Percentiles rank a stretch among this genome's conserved stretches.
These are phyloP conservation scores for Dryococelus australis DNA, from an alignment of 2,888 invertebrate species.

Conservation along the genomic window DNA sequence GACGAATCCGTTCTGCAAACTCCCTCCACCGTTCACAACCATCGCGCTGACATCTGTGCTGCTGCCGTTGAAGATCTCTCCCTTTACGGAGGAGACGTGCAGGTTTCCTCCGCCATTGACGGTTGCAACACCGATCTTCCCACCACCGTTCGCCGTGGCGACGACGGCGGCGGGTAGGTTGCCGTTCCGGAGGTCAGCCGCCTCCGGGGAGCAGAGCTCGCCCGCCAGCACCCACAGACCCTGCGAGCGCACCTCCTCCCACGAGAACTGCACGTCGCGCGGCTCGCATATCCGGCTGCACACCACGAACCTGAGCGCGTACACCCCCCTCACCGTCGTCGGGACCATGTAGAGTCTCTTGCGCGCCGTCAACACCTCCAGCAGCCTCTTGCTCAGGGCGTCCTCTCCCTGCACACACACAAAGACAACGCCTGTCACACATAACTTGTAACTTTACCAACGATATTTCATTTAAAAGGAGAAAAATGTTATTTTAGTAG, in stretches of 20 bases:
- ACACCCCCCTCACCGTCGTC: constrained; percentile 71
- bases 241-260: constrained; percentile 74
- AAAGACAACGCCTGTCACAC: not conserved
- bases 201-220: not conserved
- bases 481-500: no score
- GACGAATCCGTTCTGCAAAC: no score
- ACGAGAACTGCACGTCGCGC: constrained; percentile 78
- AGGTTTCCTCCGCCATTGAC: no score
- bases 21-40: no score
- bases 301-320: constrained; percentile 82
- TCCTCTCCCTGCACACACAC: constrained; percentile 66
- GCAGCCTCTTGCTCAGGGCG: constrained; percentile 70
- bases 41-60: no score
- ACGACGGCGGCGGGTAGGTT: not conserved
- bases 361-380: constrained; percentile 76
- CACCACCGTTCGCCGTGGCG: not conserved
- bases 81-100: no score
- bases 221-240: constrained; percentile 51
- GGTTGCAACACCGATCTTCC: no score
- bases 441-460: no score
- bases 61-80: no score
- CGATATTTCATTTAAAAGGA: no score
- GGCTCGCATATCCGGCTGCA: constrained; percentile 76
- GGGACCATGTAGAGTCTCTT: constrained; percentile 85
- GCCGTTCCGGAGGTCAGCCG: not conserved